Base-by-base conservation (phyloP, 1,140 invertebrate genomes). In the Myzus persicae region DNA sequence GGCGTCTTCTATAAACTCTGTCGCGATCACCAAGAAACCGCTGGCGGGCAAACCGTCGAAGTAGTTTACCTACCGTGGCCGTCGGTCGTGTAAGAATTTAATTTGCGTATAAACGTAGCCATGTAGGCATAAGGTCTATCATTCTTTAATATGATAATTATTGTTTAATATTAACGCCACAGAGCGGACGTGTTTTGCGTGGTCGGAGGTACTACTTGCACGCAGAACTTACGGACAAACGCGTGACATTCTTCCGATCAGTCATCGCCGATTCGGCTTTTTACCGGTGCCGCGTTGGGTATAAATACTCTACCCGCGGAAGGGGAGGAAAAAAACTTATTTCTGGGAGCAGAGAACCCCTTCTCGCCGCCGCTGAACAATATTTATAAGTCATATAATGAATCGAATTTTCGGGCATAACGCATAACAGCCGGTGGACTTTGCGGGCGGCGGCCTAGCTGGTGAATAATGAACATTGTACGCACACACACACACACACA, bases 291-390 rank as follows among this genome's bases (percentile, higher is more conserved):
- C 31, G 31, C 59, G 14, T n/a, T 76, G 20, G 31, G 59, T n/a
- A 20, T 76, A 76, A n/a, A 76, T 76, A 76, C n/a, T n/a, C 59
- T 14, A n/a, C 59, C 6, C 4, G 31, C 59, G 48, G 48, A 51
- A 14, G n/a, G 59, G 59, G 31, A 36, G 76, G 76, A 82, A 82
- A 81, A n/a, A 82, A 38, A 82, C 76, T 82, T 82, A 82, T 82
- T 82, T 82, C 76, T 36, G 76, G 76, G 7, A 67, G 26, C n/a
- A 7, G 76, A 36, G 82, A 40, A 40, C 82, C 82, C 82, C 40
- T 84, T 84, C 82, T 44, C 11, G 82, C 8, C 24, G 24, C 9
- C 42, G 14, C n/a, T n/a, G 2, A 48, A 51, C 48, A 22, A 51
- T 51, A 51, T 51, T 51, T 51, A 51, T 51, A 51, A 24, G 48